A percentile compares a stretch with the other conserved stretches of the same genome.
These are phyloP conservation scores for Neostethus bicornis DNA, from an alignment of 2,797 vertebrate species.

Conservation along the genomic window DNA sequence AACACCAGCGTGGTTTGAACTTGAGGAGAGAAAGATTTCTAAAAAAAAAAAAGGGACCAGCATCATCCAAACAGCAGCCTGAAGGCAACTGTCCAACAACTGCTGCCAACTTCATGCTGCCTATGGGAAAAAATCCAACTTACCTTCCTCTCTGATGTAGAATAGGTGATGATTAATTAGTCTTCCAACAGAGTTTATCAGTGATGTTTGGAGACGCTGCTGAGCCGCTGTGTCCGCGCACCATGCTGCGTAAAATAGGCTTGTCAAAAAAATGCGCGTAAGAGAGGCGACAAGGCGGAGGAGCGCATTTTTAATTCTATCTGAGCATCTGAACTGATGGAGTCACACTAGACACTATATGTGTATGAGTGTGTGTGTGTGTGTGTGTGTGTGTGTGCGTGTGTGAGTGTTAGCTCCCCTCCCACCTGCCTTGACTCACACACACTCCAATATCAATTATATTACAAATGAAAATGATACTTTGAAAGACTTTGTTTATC, in stretches of 20 bases:
- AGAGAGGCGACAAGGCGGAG: slow-evolving; percentile 64
- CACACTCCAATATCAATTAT: slow-evolving; percentile 22
- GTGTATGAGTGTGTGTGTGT: slow-evolving; percentile 5
- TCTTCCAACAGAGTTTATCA: slow-evolving; percentile 45
- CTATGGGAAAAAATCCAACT: slow-evolving; percentile 52
- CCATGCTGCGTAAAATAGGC: slow-evolving; percentile 55
- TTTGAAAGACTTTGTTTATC: too few relatives aligned
- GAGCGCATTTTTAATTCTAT: slow-evolving; percentile 66
- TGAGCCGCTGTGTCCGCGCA: slow-evolving; percentile 46
- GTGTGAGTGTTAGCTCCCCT: slow-evolving; percentile 11
- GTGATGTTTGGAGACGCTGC: slow-evolving; percentile 23
- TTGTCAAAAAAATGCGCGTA: slow-evolving; percentile 59
- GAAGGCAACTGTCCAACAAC: slow-evolving; percentile 55
- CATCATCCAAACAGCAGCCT: slow-evolving; percentile 20
- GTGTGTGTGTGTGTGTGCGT: slow-evolving; percentile 9
- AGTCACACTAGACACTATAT: slow-evolving; percentile 50
- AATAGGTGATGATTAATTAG: slow-evolving; percentile 54
- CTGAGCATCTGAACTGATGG: slow-evolving; percentile 63
- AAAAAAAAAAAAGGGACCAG: slow-evolving; percentile 26
- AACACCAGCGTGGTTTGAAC: slow-evolving; percentile 70
- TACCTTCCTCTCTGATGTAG: slow-evolving; percentile 62
- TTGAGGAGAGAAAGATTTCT: slow-evolving; percentile 36
- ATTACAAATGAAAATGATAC: slow-evolving; percentile 7
- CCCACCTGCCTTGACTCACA: slow-evolving; percentile 42
- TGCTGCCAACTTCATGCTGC: slow-evolving; percentile 8